Conservation (phyloP, 2,797 vertebrate genomes). For the Rhynchonycteris naso region DNA sequence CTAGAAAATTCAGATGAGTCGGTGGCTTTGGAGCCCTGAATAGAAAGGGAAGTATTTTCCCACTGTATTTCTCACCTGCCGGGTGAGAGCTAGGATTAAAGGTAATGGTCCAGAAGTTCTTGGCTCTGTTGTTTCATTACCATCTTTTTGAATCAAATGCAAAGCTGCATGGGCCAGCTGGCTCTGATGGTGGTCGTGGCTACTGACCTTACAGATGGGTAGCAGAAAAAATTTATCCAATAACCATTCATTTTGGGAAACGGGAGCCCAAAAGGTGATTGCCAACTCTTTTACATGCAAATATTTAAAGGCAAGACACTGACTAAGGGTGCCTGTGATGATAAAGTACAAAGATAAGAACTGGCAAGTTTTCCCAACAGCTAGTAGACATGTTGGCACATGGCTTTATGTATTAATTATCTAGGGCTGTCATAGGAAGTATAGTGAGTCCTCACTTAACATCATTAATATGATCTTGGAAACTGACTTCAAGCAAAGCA, state of each 20-base stretch:
- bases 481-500: background rate
- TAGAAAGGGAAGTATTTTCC: no score
- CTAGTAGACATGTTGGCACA: background rate
- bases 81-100: no score
- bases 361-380: background rate
- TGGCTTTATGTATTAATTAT: background rate
- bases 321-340: background rate
- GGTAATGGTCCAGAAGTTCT: no score
- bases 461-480: background rate
- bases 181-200: no score
- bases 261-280: background rate
- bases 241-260: slow-evolving; percentile 15
- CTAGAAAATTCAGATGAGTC: no score
- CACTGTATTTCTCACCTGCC: no score
- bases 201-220: background rate
- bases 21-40: no score
- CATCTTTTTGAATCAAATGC: no score
- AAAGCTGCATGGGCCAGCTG: no score
- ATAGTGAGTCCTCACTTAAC: background rate
- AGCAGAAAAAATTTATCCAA: background rate
- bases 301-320: background rate
- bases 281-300: background rate
- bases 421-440: background rate
- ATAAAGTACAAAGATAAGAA: background rate
- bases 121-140: no score